Conservation (phyloP, 2,113 vertebrate genomes). For the Tauraco erythrolophus region DNA sequence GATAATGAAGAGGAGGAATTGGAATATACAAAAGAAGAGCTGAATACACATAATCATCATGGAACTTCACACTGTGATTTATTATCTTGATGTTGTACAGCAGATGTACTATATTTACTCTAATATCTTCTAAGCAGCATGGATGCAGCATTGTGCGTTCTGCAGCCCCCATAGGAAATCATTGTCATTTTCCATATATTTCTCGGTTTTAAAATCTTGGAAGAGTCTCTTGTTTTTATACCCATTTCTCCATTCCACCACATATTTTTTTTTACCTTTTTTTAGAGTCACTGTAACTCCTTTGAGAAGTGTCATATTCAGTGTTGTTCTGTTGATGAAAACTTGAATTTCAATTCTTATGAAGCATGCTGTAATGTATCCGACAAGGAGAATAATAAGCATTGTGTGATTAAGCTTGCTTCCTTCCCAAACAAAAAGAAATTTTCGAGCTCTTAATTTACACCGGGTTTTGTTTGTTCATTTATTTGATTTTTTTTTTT, state of each 20-base stretch:
- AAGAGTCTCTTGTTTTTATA: neutral
- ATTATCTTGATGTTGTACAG: constrained; percentile 53
- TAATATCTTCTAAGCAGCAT: constrained; percentile 72
- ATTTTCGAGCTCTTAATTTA: neutral
- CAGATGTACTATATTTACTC: constrained; percentile 76
- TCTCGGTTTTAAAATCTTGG: constrained; percentile 14
- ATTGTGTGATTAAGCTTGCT: neutral
- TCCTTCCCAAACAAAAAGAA: neutral
- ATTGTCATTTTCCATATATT: constrained; percentile 36
- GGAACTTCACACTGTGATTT: constrained; percentile 62
- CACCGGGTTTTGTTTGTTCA: neutral
- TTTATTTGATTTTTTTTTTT: neutral
- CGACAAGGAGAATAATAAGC: neutral
- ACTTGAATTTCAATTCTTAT: neutral
- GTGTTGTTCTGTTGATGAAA: neutral
- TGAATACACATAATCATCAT: constrained; percentile 55
- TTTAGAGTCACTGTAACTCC: neutral
- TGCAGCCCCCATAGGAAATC: constrained; percentile 39
- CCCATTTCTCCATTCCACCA: neutral
- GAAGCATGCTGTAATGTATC: neutral
- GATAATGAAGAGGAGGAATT: constrained; percentile 51
- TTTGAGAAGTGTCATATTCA: neutral
- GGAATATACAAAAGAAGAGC: constrained; percentile 24
- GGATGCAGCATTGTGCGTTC: constrained; percentile 7
- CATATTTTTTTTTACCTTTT: neutral